Evolutionary conservation across 2,113 vertebrate species (phyloP).

Genomic region (Gymnocephalus cernua): DNA sequence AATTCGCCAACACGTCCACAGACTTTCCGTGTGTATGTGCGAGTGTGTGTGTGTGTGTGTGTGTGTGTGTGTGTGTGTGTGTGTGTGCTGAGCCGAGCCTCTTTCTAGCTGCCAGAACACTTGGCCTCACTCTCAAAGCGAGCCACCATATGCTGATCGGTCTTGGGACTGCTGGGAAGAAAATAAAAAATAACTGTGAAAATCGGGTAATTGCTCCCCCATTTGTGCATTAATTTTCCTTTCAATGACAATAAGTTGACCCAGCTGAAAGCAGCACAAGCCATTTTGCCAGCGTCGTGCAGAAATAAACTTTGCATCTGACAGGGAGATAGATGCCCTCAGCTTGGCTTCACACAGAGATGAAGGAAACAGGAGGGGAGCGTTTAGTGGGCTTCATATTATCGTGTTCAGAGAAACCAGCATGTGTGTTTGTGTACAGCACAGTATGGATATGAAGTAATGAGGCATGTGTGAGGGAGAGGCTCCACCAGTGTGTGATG

Average conservation of each 20-base stretch:
- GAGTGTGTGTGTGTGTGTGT: background rate
- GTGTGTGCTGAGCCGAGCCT: background rate
- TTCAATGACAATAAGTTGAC: constrained; percentile 54
- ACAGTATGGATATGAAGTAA: constrained; percentile 37
- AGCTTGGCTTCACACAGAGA: constrained; percentile 39
- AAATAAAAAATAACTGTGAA: background rate
- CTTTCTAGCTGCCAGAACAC: constrained; percentile 45
- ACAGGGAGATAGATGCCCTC: constrained; percentile 66
- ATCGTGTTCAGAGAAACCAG: background rate
- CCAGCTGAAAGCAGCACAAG: constrained; percentile 25
- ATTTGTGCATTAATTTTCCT: constrained; percentile 58
- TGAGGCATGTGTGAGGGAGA: constrained; percentile 25
- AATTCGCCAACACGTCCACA: constrained; percentile 35
- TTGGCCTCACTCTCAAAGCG: constrained; percentile 71
- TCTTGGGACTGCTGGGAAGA: constrained; percentile 23
- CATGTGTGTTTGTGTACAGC: constrained; percentile 21
- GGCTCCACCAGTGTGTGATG: constrained; percentile 10
- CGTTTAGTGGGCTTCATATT: constrained; percentile 16
- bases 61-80: background rate
- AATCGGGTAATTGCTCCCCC: constrained; percentile 45
- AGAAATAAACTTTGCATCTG: constrained; percentile 59
- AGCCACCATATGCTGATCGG: constrained; percentile 65
- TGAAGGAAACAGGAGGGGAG: constrained; percentile 24
- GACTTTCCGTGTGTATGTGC: background rate
- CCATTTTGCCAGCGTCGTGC: constrained; percentile 40